Evolutionary conservation across 2,113 vertebrate species (phyloP).

Genomic region (Alectura lathami): DNA sequence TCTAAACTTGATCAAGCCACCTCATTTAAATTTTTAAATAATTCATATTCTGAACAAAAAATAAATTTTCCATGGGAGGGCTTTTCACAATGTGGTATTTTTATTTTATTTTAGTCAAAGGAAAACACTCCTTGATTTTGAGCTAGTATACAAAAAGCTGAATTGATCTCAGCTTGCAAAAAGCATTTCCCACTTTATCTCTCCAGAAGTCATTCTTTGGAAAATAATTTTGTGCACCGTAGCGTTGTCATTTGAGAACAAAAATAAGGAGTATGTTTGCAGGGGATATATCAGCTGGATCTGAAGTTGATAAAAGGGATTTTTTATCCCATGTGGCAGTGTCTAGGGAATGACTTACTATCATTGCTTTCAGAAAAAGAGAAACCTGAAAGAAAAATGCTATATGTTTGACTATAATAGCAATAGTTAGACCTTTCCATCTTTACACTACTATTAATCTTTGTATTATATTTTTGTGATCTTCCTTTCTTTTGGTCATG

Average conservation of each 20-base stretch:
- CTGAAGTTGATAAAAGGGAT: background rate
- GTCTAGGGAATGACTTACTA: constrained; percentile 7
- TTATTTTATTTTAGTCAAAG: background rate
- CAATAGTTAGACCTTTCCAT: background rate
- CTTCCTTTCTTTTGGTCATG: background rate
- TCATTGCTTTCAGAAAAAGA: constrained; percentile 19
- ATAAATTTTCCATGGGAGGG: background rate
- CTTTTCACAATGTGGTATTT: background rate
- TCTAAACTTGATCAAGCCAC: background rate
- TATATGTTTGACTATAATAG: constrained; percentile 11
- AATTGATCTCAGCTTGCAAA: background rate
- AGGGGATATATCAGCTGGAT: background rate
- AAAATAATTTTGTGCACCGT: background rate
- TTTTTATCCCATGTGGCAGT: constrained; percentile 10
- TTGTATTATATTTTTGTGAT: constrained; percentile 15
- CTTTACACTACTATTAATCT: constrained; percentile 29
- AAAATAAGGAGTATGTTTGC: background rate
- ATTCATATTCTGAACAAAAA: background rate
- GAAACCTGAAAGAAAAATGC: constrained; percentile 37
- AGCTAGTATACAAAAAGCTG: background rate
- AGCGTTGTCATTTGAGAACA: background rate
- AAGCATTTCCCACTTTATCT: background rate
- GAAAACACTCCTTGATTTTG: background rate
- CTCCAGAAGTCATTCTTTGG: background rate
- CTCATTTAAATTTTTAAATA: background rate